A percentile compares a stretch with the other conserved stretches of the same genome.
Conservation (phyloP, 1,140 invertebrate species). For the Delia radicum region DNA sequence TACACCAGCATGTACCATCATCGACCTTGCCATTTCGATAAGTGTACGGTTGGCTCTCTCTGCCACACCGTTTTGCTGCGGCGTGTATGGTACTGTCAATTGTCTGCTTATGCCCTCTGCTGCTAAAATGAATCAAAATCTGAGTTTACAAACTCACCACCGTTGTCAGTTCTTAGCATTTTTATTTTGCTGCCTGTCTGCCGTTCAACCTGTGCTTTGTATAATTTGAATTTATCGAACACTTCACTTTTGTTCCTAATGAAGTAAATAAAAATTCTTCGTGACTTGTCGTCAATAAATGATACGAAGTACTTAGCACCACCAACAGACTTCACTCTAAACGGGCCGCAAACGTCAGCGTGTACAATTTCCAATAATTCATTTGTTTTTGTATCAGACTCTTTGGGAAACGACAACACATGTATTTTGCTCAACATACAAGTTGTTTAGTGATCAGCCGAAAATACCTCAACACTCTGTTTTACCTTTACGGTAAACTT, state of each 20-base stretch:
- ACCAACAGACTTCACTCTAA: constrained; percentile 49
- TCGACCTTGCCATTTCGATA: constrained; percentile 33
- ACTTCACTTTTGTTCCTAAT: constrained; percentile 54
- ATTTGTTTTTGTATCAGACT: neutral
- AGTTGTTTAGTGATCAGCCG: no score
- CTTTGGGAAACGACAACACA: constrained; percentile 32
- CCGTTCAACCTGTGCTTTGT: neutral
- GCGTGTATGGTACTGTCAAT: constrained; percentile 40
- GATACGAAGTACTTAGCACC: constrained; percentile 47
- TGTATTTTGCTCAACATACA: constrained; percentile 39
- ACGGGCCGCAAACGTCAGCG: constrained; percentile 56
- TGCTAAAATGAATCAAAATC: constrained; percentile 23
- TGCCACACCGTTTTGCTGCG: constrained; percentile 52
- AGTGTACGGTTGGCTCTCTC: constrained; percentile 40
- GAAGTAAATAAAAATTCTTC: constrained; percentile 52
- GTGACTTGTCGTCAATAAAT: constrained; percentile 56
- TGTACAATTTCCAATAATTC: constrained; percentile 48
- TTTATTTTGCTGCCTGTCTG: constrained; percentile 35
- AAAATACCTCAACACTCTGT: no score
- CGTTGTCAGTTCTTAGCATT: constrained; percentile 50
- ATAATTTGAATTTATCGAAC: constrained; percentile 18
- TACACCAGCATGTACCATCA: constrained; percentile 49
- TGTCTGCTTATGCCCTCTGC: constrained; percentile 32
- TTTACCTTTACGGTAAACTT: no score
- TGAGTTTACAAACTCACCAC: constrained; percentile 41